Base-by-base conservation (phyloP, 2,797 vertebrate genomes). In the Centropyge bicolor region DNA sequence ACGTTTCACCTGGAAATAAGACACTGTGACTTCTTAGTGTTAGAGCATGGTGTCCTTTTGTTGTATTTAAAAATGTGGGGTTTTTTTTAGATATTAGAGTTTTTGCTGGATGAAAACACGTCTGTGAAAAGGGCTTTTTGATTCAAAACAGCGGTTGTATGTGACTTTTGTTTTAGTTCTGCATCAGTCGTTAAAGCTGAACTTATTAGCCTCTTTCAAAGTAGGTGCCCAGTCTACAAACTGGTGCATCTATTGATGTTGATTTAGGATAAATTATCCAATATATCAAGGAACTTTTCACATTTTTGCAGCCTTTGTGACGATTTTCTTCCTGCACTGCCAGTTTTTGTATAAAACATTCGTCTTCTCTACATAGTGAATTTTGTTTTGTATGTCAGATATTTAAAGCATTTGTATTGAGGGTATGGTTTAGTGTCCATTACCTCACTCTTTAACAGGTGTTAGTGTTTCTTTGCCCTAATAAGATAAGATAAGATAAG, bases 121-220 rank as follows among this genome's bases (percentile, higher is more conserved):
- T 56, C 3, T n/a, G 13, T 45, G 3, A 40, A 4, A 7, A 1
- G 36, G 36, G 19, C 20, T 41, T 38, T 59, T 20, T 2, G 17
- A 57, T 48, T 43, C 14, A 27, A 62, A 24, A 40, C 60, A 3
- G 22, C n/a, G 11, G 16, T 36, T 11, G 10, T 17, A n/a, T 56
- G 24, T 31, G 46, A 41, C 62, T 81, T 43, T 57, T 55, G 14
- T 72, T 74, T 40, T 22, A 60, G 36, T 16, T 56, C 55, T 78
- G 59, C 48, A n/a, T 68, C 22, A 24, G 65, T 22, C 0, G 13
- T 52, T 71, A 40, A 11, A 66, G 45, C 67, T 48, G 55, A 52
- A 80, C 27, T 31, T 31, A 31, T 31, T 31, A 31, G 41, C n/a
- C 35, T 24, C 19, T 27, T 22, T 51, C 11, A 45, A 7, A 22